Base-by-base conservation (phyloP, 2,113 vertebrate genomes). In the Chinchilla lanigera region DNA sequence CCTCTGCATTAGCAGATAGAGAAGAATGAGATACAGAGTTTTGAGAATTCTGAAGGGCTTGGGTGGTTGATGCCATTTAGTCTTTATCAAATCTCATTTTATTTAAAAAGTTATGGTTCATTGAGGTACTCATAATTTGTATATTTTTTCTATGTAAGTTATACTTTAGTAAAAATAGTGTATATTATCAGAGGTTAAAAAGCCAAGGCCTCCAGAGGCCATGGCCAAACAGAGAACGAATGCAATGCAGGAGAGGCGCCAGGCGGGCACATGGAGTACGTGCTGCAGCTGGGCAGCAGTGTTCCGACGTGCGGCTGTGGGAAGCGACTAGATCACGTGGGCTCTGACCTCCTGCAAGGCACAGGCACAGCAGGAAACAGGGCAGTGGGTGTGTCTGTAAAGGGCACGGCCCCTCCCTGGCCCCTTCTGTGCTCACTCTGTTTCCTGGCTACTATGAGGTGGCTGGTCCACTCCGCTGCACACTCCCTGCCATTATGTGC, bases 81-180 rank as follows among this genome's bases (percentile, higher is more conserved):
- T 75, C 28, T 82, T 81, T 75, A 81, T 58, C 56, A 89, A 95
- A 75, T 65, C 8, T 65, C 50, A 89, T 69, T 89, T 89, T 20
- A 87, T 75, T 56, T 69, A 16, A 65, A 92, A 89, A 86, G 35
- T 84, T 80, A 65, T 20, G 30, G 17, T 88, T 94, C 67, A 80
- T 63, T 89, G 50, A 85, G 87, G 78, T 61, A 92, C 44, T 60
- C 90, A 65, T 16, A 47, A 93, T 78, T 84, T 83, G 75, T 38
- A 61, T 4, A 56, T 54, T 85, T 84, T 95, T 80, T n/a, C 85
- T 84, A 86, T 56, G 24, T 80, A 71, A 20, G 12, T 58, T 89
- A 89, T 3, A 71, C 12, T 87, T 60, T 13, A 65, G 41, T 78
- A 33, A 54, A 41, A 77, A 54, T 44, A 60, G 83, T 50, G 73